Evolutionary conservation across 2,797 vertebrate genomes (phyloP).

Genomic region (Peromyscus nudipes): DNA sequence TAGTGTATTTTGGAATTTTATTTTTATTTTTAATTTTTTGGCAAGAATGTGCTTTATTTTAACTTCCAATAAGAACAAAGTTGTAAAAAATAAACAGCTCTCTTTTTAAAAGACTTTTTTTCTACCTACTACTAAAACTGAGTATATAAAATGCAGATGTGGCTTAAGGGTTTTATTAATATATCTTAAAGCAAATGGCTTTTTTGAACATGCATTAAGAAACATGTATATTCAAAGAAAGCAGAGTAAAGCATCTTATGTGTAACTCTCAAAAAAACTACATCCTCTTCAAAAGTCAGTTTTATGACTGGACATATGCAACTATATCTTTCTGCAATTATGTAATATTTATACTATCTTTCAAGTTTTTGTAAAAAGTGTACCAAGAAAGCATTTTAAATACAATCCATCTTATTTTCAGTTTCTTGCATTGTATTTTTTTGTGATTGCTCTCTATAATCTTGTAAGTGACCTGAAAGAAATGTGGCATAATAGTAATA

Average conservation of each 20-base stretch:
- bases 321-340: neutral
- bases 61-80: slow-evolving; percentile 42
- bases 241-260: neutral
- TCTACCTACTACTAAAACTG: slow-evolving; percentile 61
- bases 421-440: neutral
- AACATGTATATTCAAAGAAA: neutral
- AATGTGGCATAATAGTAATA: neutral
- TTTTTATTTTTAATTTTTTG: neutral
- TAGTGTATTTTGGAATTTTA: neutral
- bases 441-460: neutral
- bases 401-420: neutral
- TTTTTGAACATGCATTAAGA: slow-evolving; percentile 2
- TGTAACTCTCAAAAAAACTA: neutral
- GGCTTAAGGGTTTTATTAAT: neutral
- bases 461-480: neutral
- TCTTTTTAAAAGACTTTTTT: neutral
- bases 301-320: neutral
- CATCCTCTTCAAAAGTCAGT: neutral
- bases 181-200: neutral
- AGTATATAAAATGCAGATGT: slow-evolving; percentile 86
- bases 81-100: neutral
- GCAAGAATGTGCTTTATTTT: slow-evolving; percentile 56
- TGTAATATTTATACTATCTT: neutral
- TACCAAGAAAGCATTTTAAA: neutral
- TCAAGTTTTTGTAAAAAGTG: neutral